Evolutionary conservation across 2,113 vertebrate genomes (phyloP).

Genomic region (Pygoscelis adeliae): DNA sequence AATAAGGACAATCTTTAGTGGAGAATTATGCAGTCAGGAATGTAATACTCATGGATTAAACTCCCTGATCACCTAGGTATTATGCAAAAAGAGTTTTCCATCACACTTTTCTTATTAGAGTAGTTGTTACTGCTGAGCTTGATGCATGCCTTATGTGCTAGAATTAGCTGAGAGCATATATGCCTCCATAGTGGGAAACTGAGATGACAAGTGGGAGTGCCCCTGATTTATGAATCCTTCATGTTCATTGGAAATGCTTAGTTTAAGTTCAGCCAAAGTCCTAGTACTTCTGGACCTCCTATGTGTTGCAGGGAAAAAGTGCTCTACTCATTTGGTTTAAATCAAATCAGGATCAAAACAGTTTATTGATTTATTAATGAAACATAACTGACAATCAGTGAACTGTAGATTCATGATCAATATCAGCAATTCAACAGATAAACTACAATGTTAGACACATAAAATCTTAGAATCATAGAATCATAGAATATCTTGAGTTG

Average conservation of each 20-base stretch:
- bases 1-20: background rate
- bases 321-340: background rate
- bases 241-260: background rate
- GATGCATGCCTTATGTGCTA: background rate
- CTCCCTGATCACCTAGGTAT: background rate
- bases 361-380: background rate
- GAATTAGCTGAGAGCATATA: background rate
- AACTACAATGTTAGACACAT: background rate
- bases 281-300: background rate
- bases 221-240: background rate
- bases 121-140: background rate
- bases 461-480: background rate
- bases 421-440: background rate
- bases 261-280: background rate
- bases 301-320: background rate
- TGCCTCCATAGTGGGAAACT: background rate
- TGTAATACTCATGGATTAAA: background rate
- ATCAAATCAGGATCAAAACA: background rate
- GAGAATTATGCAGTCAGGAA: background rate
- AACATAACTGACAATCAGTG: background rate
- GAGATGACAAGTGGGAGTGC: background rate
- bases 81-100: background rate
- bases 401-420: background rate
- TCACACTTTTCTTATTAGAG: background rate
- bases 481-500: background rate